Conservation (phyloP, 2,113 vertebrate genomes). For the Erinaceus europaeus region DNA sequence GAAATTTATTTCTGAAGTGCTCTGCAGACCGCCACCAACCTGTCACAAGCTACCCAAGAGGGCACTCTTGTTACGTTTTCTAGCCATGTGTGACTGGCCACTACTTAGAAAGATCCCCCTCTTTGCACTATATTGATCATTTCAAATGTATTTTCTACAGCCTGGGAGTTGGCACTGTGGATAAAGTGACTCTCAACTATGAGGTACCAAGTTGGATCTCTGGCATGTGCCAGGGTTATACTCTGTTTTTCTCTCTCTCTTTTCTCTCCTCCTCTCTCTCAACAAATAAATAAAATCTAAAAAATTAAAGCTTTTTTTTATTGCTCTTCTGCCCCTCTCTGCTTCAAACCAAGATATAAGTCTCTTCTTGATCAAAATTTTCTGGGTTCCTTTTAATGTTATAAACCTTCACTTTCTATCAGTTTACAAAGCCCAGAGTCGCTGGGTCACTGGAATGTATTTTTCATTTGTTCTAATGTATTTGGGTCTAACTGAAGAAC, state of each 20-base stretch:
- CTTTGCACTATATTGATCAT: not conserved
- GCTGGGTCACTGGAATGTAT: not conserved
- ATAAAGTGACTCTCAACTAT: no score
- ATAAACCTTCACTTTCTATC: not conserved
- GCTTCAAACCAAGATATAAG: not conserved
- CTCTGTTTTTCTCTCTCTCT: no score
- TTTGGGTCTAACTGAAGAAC: not conserved
- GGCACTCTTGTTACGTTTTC: not conserved
- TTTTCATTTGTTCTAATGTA: constrained; percentile 8
- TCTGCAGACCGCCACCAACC: not conserved
- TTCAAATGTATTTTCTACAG: not conserved
- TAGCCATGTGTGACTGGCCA: not conserved
- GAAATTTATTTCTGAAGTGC: not conserved
- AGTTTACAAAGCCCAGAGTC: not conserved
- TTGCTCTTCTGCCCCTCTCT: not conserved
- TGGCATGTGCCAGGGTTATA: no score
- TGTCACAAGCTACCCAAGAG: not conserved
- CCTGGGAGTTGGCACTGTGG: no score
- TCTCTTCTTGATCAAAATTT: not conserved
- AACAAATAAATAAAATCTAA: no score
- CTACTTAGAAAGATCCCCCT: not conserved
- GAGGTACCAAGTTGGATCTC: no score
- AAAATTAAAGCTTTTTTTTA: not conserved
- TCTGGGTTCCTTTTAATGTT: not conserved
- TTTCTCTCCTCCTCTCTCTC: no score